Conservation (phyloP, 2,113 vertebrate species). For the Athene cunicularia region DNA sequence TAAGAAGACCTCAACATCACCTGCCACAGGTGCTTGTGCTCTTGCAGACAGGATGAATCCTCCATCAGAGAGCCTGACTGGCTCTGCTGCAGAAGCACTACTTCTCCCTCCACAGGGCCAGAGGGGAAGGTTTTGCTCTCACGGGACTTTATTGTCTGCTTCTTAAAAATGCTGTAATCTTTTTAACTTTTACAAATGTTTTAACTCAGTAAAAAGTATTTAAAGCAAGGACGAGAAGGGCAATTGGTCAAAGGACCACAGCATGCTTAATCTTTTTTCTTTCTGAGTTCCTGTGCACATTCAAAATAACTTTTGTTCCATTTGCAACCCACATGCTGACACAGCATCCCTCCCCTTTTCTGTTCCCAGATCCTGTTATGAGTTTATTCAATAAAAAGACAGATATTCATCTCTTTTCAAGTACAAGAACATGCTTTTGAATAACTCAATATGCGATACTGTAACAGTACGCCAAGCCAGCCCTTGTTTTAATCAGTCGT, state of each 20-base stretch:
- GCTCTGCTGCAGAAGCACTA: background rate
- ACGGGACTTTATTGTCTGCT: background rate
- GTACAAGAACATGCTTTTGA: slow-evolving; percentile 68
- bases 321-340: slow-evolving; percentile 71
- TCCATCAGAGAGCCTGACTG: background rate
- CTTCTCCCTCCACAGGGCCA: background rate
- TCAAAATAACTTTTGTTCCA: slow-evolving; percentile 60
- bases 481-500: slow-evolving; percentile 46
- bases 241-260: slow-evolving; percentile 40
- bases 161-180: slow-evolving; percentile 10
- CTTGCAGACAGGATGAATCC: background rate
- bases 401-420: slow-evolving; percentile 74
- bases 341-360: slow-evolving; percentile 69
- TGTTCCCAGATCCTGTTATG: slow-evolving; percentile 68
- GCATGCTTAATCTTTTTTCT: slow-evolving; percentile 13
- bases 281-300: slow-evolving; percentile 1
- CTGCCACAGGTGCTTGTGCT: background rate
- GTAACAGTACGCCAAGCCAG: slow-evolving; percentile 56
- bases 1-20: background rate
- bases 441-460: slow-evolving; percentile 67
- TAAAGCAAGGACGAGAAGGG: background rate
- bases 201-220: slow-evolving; percentile 31
- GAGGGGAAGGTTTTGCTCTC: background rate
- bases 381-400: slow-evolving; percentile 70
- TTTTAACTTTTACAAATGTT: slow-evolving; percentile 20